These are phyloP conservation scores for Poeciliopsis infans DNA, from an alignment of 2,797 vertebrate species.

Conservation along the genomic window DNA sequence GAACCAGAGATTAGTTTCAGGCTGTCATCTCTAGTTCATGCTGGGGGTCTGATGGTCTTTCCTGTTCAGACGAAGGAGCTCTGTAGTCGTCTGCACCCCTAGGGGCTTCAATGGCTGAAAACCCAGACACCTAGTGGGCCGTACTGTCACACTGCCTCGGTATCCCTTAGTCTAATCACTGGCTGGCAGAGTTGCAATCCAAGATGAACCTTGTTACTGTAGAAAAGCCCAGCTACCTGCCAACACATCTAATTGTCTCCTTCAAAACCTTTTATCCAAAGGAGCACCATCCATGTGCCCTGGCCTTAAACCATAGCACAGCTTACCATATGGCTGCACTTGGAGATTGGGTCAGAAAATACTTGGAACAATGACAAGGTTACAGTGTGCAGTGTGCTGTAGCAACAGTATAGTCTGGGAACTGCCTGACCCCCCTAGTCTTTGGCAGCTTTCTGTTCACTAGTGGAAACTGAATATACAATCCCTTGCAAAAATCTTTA, in stretches of 20 bases:
- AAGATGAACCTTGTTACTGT: neutral
- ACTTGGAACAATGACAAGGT: neutral
- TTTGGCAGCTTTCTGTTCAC: neutral
- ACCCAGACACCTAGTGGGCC: neutral
- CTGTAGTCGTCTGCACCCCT: neutral
- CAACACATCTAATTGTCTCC: neutral
- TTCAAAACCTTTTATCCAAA: neutral
- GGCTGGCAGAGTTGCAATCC: neutral
- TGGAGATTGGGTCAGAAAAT: neutral
- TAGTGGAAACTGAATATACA: neutral
- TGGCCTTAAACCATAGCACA: neutral
- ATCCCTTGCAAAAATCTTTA: neutral
- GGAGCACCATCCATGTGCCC: neutral
- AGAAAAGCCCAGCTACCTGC: neutral
- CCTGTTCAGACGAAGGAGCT: neutral
- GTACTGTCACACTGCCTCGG: neutral
- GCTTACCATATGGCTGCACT: neutral
- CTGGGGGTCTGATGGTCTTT: neutral
- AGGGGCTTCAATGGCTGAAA: neutral
- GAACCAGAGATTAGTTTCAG: neutral
- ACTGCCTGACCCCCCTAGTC: neutral
- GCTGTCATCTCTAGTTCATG: slow-evolving; percentile 1
- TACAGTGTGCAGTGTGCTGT: neutral
- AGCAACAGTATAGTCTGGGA: neutral
- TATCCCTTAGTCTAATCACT: neutral